These are phyloP conservation scores for Carassius carassius DNA, from an alignment of 2,113 vertebrate species.

Conservation along the genomic window DNA sequence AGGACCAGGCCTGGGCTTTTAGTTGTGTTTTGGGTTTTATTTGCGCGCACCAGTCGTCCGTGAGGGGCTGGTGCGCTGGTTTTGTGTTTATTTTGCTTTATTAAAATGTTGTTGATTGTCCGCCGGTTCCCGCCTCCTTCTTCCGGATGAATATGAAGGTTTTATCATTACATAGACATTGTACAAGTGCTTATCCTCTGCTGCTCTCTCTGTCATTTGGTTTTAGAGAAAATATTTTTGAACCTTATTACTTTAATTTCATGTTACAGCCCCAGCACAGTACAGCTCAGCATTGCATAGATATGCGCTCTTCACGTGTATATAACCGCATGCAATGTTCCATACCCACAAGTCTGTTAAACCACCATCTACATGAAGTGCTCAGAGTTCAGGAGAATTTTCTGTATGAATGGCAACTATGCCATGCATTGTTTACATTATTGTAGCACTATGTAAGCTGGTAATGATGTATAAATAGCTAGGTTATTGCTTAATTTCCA, in stretches of 20 bases:
- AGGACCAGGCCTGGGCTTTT: too few relatives aligned
- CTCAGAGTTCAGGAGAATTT: background rate
- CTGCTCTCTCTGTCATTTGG: background rate
- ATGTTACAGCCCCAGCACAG: background rate
- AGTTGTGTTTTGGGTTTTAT: too few relatives aligned
- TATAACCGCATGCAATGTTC: background rate
- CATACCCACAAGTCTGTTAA: slow-evolving; percentile 6
- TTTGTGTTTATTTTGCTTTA: too few relatives aligned
- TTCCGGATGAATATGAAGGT: too few relatives aligned
- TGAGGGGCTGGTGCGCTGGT: too few relatives aligned
- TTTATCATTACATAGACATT: too few relatives aligned
- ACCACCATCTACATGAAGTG: background rate
- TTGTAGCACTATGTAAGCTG: background rate
- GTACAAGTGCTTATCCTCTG: background rate
- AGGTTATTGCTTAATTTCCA: background rate
- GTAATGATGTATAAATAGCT: too few relatives aligned
- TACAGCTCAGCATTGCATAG: background rate
- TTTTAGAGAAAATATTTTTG: background rate
- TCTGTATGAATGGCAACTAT: background rate
- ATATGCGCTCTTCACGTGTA: background rate
- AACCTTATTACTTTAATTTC: background rate
- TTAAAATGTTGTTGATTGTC: too few relatives aligned
- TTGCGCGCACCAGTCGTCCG: too few relatives aligned
- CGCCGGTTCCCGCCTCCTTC: too few relatives aligned
- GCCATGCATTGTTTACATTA: background rate